A percentile compares a stretch with the other conserved stretches of the same genome.
phyloP scores from a whole-genome alignment of 2,113 vertebrate species.

The Burhinus bistriatus region DNA sequence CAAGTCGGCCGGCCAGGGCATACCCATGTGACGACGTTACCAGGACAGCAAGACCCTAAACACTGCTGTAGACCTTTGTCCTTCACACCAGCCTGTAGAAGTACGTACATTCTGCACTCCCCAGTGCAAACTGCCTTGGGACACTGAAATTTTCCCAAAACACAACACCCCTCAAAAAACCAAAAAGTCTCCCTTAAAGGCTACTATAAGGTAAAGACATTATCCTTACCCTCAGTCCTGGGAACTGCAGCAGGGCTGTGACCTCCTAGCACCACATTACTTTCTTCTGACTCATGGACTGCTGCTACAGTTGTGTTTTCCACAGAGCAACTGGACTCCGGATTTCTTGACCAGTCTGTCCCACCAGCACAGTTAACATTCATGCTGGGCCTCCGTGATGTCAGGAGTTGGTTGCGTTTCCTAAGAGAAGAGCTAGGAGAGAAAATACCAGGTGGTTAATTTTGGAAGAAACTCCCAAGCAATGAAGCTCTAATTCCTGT shows the following conservation, averaged over 20 bases:
- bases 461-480: background rate
- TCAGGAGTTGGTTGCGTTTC: constrained; percentile 10
- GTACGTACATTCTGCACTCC: background rate
- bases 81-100: background rate
- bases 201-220: background rate
- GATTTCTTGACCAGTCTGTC: constrained; percentile 43
- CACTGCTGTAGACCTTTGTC: background rate
- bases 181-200: background rate
- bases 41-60: background rate
- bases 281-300: constrained; percentile 50
- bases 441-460: background rate
- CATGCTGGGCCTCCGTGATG: constrained; percentile 59
- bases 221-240: constrained; percentile 65
- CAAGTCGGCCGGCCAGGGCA: background rate
- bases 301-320: constrained; percentile 30
- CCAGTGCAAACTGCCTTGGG: background rate
- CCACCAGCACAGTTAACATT: constrained; percentile 55
- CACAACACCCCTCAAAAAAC: background rate
- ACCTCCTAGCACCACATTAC: constrained; percentile 21
- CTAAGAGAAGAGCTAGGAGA: constrained; percentile 55
- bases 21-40: background rate
- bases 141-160: background rate
- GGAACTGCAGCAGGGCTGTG: constrained; percentile 22
- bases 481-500: background rate
- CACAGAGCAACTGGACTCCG: constrained; percentile 36